A percentile compares a stretch with the other conserved stretches of the same genome.
Conservation (phyloP, 2,888 invertebrate genomes). For the Drosophila acutilabella region DNA sequence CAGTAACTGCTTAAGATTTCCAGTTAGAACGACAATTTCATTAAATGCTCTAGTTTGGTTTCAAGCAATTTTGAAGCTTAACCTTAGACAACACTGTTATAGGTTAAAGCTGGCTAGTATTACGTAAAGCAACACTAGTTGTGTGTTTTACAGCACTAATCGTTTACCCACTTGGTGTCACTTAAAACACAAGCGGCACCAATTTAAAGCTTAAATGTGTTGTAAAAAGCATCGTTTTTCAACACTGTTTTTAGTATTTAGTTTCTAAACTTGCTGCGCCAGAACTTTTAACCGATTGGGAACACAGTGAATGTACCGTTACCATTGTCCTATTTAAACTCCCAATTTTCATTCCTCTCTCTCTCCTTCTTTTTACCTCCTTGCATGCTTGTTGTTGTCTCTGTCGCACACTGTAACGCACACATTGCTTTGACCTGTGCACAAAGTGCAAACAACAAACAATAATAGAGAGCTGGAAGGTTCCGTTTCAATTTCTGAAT, state of each 20-base stretch:
- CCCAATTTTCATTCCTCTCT: not conserved
- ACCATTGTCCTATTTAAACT: slow-evolving; percentile 20
- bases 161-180: too few relatives aligned
- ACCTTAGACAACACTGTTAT: slow-evolving; percentile 7
- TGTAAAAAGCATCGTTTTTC: not conserved
- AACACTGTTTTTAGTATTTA: not conserved
- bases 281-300: not conserved
- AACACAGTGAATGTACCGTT: slow-evolving; percentile 19
- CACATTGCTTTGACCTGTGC: slow-evolving; percentile 29
- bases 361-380: not conserved
- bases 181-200: not conserved
- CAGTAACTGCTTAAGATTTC: not conserved
- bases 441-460: slow-evolving; percentile 27
- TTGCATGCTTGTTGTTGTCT: not conserved
- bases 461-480: slow-evolving; percentile 15
- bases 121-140: not conserved
- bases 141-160: too few relatives aligned
- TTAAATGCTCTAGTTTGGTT: too few relatives aligned
- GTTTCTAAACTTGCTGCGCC: too few relatives aligned
- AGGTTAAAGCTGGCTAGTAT: not conserved
- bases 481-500: slow-evolving; percentile 7
- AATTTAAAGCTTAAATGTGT: not conserved
- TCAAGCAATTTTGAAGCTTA: not conserved
- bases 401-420: not conserved
- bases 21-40: too few relatives aligned